Evolutionary conservation across 2,888 invertebrate species (phyloP).

Genomic region (Pantelozetes paolii): DNA sequence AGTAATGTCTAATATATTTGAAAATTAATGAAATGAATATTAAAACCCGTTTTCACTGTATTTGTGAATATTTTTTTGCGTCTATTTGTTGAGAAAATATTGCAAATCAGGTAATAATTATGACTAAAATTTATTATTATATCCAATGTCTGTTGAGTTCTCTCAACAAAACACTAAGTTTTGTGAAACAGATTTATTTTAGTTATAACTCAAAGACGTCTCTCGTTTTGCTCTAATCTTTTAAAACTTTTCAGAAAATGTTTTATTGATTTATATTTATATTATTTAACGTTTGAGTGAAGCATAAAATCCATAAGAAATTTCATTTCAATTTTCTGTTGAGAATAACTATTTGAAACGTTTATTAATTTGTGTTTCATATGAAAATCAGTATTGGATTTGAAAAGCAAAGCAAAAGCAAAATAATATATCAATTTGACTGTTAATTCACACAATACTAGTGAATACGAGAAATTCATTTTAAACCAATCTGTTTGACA

Average conservation of each 20-base stretch:
- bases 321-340: background rate
- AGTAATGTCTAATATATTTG: no score
- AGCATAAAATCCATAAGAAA: slow-evolving; percentile 15
- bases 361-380: slow-evolving; percentile 13
- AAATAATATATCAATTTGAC: slow-evolving; percentile 33
- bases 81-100: no score
- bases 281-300: slow-evolving; percentile 14
- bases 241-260: background rate
- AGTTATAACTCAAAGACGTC: background rate
- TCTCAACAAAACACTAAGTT: no score
- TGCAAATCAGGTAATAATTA: no score
- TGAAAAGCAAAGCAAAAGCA: background rate
- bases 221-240: background rate
- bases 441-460: background rate
- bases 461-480: background rate
- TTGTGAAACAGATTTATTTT: no score
- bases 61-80: no score
- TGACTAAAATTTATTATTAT: no score
- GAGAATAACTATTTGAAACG: slow-evolving; percentile 3
- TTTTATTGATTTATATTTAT: slow-evolving; percentile 16
- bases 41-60: no score
- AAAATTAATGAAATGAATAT: no score
- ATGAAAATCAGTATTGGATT: background rate
- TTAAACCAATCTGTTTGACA: slow-evolving; percentile 27
- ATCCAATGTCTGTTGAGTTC: no score